A percentile compares a stretch with the other conserved stretches of the same genome.
phyloP scores from a whole-genome alignment of 2,797 vertebrate genomes.

The Micrastur ruficollis region DNA sequence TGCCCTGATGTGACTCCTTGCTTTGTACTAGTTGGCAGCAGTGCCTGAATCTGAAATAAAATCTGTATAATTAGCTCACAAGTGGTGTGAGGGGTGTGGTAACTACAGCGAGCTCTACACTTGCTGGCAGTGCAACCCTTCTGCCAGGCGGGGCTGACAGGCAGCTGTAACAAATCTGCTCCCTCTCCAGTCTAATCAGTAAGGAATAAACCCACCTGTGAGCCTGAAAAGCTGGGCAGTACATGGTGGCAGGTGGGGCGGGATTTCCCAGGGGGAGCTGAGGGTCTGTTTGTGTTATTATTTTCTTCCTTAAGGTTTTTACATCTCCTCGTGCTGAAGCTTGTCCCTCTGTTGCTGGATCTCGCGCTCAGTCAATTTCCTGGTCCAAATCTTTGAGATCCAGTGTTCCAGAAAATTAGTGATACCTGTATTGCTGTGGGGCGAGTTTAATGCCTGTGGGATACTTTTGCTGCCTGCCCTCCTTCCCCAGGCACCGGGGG shows the following conservation, averaged over 20 bases:
- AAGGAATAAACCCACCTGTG: not conserved
- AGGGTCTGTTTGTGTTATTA: rapidly evolving
- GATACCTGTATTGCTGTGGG: not conserved
- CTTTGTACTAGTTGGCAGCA: not conserved
- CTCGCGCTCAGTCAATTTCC: not conserved
- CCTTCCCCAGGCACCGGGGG: not conserved
- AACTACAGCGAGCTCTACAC: not conserved
- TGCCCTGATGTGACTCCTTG: not conserved
- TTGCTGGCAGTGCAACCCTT: not conserved
- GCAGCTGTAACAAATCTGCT: not conserved
- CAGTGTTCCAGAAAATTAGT: not conserved
- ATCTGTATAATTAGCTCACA: not conserved
- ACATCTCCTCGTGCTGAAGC: not conserved
- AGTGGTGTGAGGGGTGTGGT: rapidly evolving
- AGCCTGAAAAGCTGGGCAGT: not conserved
- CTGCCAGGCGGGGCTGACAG: not conserved
- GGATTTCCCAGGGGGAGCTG: not conserved
- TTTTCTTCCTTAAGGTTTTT: not conserved
- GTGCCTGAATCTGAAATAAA: not conserved
- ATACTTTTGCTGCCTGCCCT: not conserved
- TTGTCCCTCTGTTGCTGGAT: not conserved
- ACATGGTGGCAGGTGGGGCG: not conserved
- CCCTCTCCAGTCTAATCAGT: not conserved
- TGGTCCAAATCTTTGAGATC: not conserved
- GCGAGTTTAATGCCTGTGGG: not conserved